Base-by-base conservation (phyloP, 2,888 invertebrate genomes). In the Sthenelais limicola region DNA sequence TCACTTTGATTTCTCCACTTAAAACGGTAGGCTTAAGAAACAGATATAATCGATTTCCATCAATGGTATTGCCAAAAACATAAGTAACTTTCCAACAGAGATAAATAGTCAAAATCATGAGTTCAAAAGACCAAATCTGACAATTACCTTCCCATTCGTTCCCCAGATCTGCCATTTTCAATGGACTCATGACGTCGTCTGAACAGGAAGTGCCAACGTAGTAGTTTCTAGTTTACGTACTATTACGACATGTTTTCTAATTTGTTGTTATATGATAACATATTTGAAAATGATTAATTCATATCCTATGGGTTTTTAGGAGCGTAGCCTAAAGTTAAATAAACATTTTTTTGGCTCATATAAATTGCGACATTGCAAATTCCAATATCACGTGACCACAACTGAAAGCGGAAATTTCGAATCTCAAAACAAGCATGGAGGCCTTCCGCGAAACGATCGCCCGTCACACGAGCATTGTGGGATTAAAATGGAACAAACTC, bases 141-240 rank as follows among this genome's bases (percentile, higher is more conserved):
- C n/a, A 1, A 68, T 74, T 80, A 84, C 85, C 85, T 85, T 85
- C 85, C 85, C 85, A 85, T 15, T 82, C 77, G 75, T 84, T 85
- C 49, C 85, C 85, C 83, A 84, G 83, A 77, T 85, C 85, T 78
- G 84, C 85, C 84, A 84, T 84, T 76, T 80, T 83, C 62, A 71
- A 62, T 28, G 47, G 71, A 49, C 71, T 71, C 71, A 71, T 71
- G 71, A 71, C 71, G 71, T 71, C 35, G 35, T 33, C 52, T 70
- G 51, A 70, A 54, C 70, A 32, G 70, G 70, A 70, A 68, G n/a
- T n/a, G n/a, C n/a, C n/a, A n/a, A n/a, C n/a, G n/a, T n/a, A n/a
- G n/a, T n/a, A n/a, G n/a, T n/a, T n/a, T n/a, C n/a, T n/a, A n/a
- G n/a, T n/a, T n/a, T n/a, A n/a, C n/a, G n/a, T n/a, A n/a, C n/a